Conservation (phyloP, 2,888 invertebrate species). For the Mythimna impura region DNA sequence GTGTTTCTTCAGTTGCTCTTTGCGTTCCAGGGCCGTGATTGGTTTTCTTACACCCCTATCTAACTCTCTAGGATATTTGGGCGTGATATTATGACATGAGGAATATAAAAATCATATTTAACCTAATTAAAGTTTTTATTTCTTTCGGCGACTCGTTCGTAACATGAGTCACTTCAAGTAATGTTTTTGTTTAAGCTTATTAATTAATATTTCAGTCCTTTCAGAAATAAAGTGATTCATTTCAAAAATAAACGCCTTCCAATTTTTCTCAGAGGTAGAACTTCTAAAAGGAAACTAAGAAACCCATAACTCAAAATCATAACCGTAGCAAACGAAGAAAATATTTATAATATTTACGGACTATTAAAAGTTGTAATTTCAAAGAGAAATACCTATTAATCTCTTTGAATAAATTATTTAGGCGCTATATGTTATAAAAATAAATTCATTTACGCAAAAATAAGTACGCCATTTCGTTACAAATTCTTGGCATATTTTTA, state of each 20-base stretch:
- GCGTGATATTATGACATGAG: no score
- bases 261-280: background rate
- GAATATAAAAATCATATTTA: no score
- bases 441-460: slow-evolving; percentile 42
- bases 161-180: no score
- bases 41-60: no score
- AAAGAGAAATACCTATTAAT: slow-evolving; percentile 51
- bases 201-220: background rate
- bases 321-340: slow-evolving; percentile 1
- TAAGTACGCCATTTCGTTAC: slow-evolving; percentile 32
- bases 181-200: no score
- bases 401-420: slow-evolving; percentile 46
- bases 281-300: slow-evolving; percentile 2
- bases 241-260: background rate
- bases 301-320: slow-evolving; percentile 34
- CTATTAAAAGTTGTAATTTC: slow-evolving; percentile 46
- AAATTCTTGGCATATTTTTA: slow-evolving; percentile 31
- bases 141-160: no score
- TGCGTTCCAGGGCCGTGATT: no score
- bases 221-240: background rate
- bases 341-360: slow-evolving; percentile 20
- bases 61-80: no score
- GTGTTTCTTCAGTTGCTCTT: no score
- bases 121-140: no score
- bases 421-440: slow-evolving; percentile 41